A percentile compares a stretch with the other conserved stretches of the same genome.
These are phyloP conservation scores for Nothoprocta perdicaria DNA, from an alignment of 2,113 vertebrate genomes.

Conservation along the genomic window DNA sequence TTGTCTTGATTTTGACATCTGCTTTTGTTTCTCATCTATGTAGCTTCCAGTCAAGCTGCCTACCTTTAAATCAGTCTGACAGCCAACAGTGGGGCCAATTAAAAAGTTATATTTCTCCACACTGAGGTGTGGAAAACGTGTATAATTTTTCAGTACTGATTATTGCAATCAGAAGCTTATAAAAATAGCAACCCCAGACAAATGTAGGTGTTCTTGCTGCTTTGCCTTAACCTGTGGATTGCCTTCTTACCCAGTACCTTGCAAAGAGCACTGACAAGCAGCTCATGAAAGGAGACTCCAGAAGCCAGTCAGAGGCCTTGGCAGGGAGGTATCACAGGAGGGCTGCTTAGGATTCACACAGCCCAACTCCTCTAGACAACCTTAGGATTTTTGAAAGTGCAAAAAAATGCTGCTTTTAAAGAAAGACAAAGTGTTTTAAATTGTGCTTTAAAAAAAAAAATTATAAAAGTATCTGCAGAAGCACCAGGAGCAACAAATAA, in stretches of 20 bases:
- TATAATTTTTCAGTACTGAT: not conserved
- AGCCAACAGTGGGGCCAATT: not conserved
- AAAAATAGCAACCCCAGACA: not conserved
- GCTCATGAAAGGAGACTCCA: not conserved
- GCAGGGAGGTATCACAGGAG: not conserved
- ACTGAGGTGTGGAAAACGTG: not conserved
- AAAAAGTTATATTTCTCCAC: not conserved
- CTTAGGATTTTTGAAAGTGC: not conserved
- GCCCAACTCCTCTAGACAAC: not conserved
- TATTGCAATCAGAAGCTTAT: not conserved
- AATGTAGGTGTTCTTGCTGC: not conserved
- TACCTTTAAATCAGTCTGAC: slow-evolving; percentile 32
- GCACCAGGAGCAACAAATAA: not conserved
- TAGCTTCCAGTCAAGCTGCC: slow-evolving; percentile 5
- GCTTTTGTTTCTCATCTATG: slow-evolving; percentile 3
- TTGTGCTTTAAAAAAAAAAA: not conserved
- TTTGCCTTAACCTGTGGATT: not conserved
- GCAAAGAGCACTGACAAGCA: not conserved
- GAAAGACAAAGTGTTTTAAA: not conserved
- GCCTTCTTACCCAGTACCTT: not conserved
- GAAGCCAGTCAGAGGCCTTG: not conserved
- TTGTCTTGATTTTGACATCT: slow-evolving; percentile 37
- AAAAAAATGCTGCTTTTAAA: not conserved
- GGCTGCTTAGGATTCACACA: not conserved
- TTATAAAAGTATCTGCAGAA: not conserved